These are phyloP conservation scores for Saxicola maurus DNA, from an alignment of 2,797 vertebrate genomes.

Conservation along the genomic window DNA sequence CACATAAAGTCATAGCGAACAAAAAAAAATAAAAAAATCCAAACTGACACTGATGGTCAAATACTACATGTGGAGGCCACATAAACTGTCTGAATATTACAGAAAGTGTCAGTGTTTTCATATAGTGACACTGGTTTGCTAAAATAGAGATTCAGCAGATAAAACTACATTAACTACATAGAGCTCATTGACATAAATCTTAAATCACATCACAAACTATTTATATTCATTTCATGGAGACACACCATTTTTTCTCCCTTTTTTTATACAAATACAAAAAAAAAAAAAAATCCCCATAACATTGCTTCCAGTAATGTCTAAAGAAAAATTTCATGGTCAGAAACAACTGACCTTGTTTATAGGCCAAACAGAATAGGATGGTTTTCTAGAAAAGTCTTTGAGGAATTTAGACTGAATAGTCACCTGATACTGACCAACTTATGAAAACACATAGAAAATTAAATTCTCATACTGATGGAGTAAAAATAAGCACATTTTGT, in stretches of 20 bases:
- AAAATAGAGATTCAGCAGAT: not conserved
- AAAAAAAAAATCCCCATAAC: accelerated
- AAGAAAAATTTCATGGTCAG: not conserved
- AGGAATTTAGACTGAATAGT: not conserved
- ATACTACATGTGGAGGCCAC: accelerated
- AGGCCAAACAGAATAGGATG: not conserved
- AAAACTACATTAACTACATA: not conserved
- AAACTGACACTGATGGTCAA: not conserved
- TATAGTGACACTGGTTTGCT: not conserved
- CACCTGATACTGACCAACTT: not conserved
- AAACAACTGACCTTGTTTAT: not conserved
- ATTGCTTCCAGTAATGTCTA: not conserved
- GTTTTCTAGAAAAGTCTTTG: not conserved
- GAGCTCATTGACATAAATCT: not conserved
- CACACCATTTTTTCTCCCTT: not conserved
- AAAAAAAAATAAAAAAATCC: not conserved
- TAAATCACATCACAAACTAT: not conserved
- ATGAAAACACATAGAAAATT: not conserved
- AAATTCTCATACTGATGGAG: not conserved
- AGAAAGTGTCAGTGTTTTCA: not conserved
- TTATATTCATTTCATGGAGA: not conserved
- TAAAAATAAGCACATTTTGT: not conserved
- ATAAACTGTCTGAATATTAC: not conserved
- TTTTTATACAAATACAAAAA: not conserved
- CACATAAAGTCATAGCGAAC: not conserved